These are phyloP conservation scores for Yoshiicerus persimilis DNA, from an alignment of 1,140 invertebrate genomes.

Conservation along the genomic window DNA sequence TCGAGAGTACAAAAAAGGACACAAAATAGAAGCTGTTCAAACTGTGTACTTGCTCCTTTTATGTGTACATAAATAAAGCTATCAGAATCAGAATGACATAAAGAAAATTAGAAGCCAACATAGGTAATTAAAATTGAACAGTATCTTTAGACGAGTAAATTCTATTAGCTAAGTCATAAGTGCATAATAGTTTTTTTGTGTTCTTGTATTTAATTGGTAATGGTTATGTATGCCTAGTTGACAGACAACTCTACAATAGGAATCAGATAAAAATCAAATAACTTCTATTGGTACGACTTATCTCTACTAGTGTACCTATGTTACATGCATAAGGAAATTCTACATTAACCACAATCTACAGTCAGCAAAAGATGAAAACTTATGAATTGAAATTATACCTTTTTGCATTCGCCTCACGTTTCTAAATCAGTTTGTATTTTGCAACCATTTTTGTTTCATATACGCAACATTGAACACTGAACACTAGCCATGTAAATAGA, in stretches of 20 bases:
- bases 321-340: neutral
- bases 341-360: too few species aligned
- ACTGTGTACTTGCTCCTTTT: neutral
- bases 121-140: neutral
- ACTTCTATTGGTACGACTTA: too few species aligned
- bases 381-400: neutral
- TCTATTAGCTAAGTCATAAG: too few species aligned
- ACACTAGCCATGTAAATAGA: neutral
- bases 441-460: neutral
- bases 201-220: neutral
- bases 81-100: neutral
- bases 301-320: too few species aligned
- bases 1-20: neutral
- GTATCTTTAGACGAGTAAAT: neutral
- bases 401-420: neutral
- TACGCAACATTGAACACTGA: too few species aligned
- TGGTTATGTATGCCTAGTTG: neutral
- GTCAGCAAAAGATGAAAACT: too few species aligned
- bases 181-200: neutral
- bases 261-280: too few species aligned
- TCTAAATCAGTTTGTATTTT: neutral
- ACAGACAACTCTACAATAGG: too few species aligned
- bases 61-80: neutral
- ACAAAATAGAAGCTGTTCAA: too few species aligned
- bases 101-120: neutral